These are phyloP conservation scores for Triops longicaudatus DNA, from an alignment of 1,140 invertebrate species.

Conservation along the genomic window DNA sequence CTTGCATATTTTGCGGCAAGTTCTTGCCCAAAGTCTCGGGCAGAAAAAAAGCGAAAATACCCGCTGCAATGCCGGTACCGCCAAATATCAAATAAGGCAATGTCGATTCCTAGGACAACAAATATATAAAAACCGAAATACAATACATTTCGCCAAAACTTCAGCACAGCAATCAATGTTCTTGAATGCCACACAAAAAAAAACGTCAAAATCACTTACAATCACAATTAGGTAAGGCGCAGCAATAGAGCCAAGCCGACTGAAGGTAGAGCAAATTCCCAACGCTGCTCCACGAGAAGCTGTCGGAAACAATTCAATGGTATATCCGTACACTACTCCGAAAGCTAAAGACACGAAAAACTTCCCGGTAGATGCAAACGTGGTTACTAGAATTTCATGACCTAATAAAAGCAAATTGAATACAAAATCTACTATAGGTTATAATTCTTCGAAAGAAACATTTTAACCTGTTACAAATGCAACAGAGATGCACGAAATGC, in stretches of 20 bases:
- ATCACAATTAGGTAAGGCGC: constrained; percentile 25
- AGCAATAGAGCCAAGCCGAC: constrained; percentile 23
- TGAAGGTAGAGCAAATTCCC: constrained; percentile 24
- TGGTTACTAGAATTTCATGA: constrained; percentile 24
- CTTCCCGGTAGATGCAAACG: constrained; percentile 40
- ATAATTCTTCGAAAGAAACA: neutral
- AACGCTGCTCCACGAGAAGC: constrained; percentile 26
- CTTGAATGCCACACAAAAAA: too few species aligned
- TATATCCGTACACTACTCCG: constrained; percentile 37
- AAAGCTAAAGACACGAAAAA: constrained; percentile 41
- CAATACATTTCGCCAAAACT: too few species aligned
- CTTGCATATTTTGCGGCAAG: constrained; percentile 35
- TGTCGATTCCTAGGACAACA: neutral
- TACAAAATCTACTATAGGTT: too few species aligned
- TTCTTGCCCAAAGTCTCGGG: constrained; percentile 34
- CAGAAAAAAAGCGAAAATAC: constrained; percentile 30
- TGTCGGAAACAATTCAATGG: constrained; percentile 28
- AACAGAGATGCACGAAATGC: neutral
- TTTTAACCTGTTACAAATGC: neutral
- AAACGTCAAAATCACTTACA: constrained; percentile 19
- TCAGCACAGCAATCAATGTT: too few species aligned
- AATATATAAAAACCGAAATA: neutral
- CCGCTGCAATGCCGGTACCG: constrained; percentile 30
- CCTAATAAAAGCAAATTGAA: constrained; percentile 2
- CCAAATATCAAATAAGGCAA: constrained; percentile 31